Conservation (phyloP, 2,888 invertebrate genomes). For the Rhimphoctona megacephalus region DNA sequence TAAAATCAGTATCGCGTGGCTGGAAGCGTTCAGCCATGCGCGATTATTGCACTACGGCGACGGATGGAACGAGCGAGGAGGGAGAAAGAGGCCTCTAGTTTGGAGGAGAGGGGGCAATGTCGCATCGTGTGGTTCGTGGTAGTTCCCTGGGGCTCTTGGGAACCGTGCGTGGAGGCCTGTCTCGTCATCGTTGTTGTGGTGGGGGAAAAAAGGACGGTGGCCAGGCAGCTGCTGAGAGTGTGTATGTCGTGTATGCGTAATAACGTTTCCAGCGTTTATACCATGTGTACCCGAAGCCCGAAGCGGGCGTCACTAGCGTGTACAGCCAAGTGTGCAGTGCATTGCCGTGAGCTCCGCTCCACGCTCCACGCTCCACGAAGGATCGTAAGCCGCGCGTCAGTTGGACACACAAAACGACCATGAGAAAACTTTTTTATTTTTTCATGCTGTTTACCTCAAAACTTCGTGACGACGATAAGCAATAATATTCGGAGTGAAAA, state of each 20-base stretch:
- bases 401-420: conserved; percentile 34
- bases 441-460: neutral
- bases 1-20: conserved; percentile 18
- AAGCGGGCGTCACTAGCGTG: conserved; percentile 34
- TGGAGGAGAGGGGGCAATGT: neutral
- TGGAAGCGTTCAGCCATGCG: neutral
- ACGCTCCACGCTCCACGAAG: conserved; percentile 20
- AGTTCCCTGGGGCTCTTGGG: neutral
- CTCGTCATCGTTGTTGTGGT: conserved; percentile 11
- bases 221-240: conserved; percentile 46
- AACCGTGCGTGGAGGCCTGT: conserved; percentile 22
- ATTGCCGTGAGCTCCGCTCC: conserved; percentile 32
- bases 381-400: conserved; percentile 41
- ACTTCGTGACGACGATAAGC: neutral
- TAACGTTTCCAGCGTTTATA: conserved; percentile 14
- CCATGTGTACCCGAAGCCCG: conserved; percentile 12
- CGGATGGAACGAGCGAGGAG: neutral
- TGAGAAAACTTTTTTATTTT: conserved; percentile 26
- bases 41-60: neutral
- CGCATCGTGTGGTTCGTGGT: neutral
- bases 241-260: neutral
- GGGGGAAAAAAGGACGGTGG: conserved; percentile 29
- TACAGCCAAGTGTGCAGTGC: conserved; percentile 26
- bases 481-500: neutral
- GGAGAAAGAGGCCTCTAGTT: neutral